Conservation (phyloP, 1,140 invertebrate species). For the Sinella curviseta region DNA sequence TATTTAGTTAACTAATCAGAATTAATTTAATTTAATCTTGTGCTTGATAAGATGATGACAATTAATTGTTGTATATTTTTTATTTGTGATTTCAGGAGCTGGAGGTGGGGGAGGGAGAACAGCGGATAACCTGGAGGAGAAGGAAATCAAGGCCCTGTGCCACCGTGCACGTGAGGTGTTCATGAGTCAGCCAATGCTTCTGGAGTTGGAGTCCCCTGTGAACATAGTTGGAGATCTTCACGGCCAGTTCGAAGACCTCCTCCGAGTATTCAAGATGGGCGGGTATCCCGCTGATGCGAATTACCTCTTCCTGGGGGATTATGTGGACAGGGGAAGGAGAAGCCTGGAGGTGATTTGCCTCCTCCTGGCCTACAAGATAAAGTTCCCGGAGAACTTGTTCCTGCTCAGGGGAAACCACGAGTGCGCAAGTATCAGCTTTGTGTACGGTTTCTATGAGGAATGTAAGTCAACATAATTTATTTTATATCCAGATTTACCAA, state of each 20-base stretch:
- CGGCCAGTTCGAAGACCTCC: slow-evolving; percentile 88
- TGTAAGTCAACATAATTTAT: slow-evolving; percentile 62
- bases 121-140: too few species aligned
- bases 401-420: slow-evolving; percentile 84
- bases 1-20: too few species aligned
- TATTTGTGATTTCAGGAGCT: too few species aligned
- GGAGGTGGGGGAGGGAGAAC: too few species aligned
- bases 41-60: too few species aligned
- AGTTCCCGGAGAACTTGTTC: slow-evolving; percentile 95
- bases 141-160: too few species aligned
- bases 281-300: slow-evolving; percentile 96
- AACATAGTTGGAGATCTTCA: slow-evolving; percentile 88
- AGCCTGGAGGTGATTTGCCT: slow-evolving; percentile 84
- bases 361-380: slow-evolving; percentile 94
- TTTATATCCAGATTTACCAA: background rate
- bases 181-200: slow-evolving; percentile 68
- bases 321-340: slow-evolving; percentile 86
- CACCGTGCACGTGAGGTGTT: slow-evolving; percentile 73
- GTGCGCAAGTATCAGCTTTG: slow-evolving; percentile 89
- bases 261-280: slow-evolving; percentile 94
- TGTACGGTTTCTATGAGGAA: slow-evolving; percentile 97
- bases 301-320: slow-evolving; percentile 92
- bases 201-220: slow-evolving; percentile 68
- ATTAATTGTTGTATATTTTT: too few species aligned
- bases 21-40: too few species aligned